Evolutionary conservation across 2,888 invertebrate species (phyloP), one percentile per base, ranked within the genome.

Genomic region (Carpatolechia fugitivella): DNA sequence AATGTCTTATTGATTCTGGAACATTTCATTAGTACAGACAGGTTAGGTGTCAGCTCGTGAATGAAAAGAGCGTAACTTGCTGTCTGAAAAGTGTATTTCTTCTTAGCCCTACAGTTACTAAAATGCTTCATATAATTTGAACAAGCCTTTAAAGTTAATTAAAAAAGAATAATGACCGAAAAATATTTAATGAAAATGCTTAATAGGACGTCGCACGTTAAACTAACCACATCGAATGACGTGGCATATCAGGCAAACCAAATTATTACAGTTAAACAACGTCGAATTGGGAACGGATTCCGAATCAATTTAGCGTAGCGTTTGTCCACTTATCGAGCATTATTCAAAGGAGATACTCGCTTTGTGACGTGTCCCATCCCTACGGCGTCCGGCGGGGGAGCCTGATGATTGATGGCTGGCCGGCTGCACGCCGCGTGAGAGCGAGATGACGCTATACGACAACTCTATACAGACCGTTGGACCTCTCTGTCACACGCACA

Each of bases 271-370:
- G 68, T 72, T 77, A 79, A 82, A 76, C 78, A 80, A 75, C 72
- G 66, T 68, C 69, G 66, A 70, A 78, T 81, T 77, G 68, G 69
- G 76, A 73, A 78, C 76, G 73, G 73, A n/a, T 78, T 81, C 68
- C 64, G 66, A 87, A 81, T 86, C 86, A 88, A 89, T 89, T 88
- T 81, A 81, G 76, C 83, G 78, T 83, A 74, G 77, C 80, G 77
- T 85, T 84, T 81, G 80, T 65, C 85, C 88, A 88, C 86, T 89
- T 90, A 87, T 86, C 87, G 86, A 85, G 76, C 72, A 85, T 87
- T 88, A 85, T 86, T 76, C 69, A 67, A 69, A 74, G 64, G 74
- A 78, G 78, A 82, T 78, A 80, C 77, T 78, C 66, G 79, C 80
- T 78, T 85, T 83, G 84, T 85, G 78, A 75, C 76, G 79, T 76